Evolutionary conservation across 2,113 vertebrate species (phyloP).

Genomic region (Blennius ocellaris): DNA sequence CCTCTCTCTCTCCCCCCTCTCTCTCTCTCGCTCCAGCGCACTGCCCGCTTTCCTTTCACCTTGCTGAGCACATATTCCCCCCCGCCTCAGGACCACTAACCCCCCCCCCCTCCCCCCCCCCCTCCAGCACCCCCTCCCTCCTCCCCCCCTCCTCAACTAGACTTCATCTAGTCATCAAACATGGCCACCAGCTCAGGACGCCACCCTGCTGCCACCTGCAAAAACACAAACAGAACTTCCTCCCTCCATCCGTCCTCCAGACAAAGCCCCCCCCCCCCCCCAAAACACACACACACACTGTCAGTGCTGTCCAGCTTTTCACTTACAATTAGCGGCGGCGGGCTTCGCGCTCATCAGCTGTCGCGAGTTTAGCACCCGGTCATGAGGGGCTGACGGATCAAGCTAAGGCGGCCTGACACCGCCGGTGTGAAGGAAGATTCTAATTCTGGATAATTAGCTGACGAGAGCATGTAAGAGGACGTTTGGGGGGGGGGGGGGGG

Average conservation of each 20-base stretch:
- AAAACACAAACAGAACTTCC: constrained; percentile 65
- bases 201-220: constrained; percentile 65
- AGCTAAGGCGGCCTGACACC: constrained; percentile 84
- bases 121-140: background rate
- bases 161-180: constrained; percentile 44
- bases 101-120: background rate
- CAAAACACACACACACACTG: constrained; percentile 15
- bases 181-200: constrained; percentile 49
- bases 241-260: constrained; percentile 59
- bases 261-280: constrained; percentile 47
- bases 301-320: constrained; percentile 85
- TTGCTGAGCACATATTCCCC: constrained; percentile 67
- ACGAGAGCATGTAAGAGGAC: constrained; percentile 76
- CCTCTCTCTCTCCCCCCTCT: constrained; percentile 33
- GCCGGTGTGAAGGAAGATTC: constrained; percentile 87
- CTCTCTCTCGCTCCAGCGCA: constrained; percentile 32
- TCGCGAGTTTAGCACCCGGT: constrained; percentile 85
- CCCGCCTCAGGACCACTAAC: constrained; percentile 45
- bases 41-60: constrained; percentile 51
- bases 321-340: constrained; percentile 84
- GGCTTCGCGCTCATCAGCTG: constrained; percentile 82
- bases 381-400: constrained; percentile 82
- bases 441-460: constrained; percentile 88
- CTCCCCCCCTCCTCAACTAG: too few relatives aligned
- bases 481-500: constrained; percentile 5